Evolutionary conservation across 2,113 vertebrate species (phyloP).

Genomic region (Melospiza georgiana): DNA sequence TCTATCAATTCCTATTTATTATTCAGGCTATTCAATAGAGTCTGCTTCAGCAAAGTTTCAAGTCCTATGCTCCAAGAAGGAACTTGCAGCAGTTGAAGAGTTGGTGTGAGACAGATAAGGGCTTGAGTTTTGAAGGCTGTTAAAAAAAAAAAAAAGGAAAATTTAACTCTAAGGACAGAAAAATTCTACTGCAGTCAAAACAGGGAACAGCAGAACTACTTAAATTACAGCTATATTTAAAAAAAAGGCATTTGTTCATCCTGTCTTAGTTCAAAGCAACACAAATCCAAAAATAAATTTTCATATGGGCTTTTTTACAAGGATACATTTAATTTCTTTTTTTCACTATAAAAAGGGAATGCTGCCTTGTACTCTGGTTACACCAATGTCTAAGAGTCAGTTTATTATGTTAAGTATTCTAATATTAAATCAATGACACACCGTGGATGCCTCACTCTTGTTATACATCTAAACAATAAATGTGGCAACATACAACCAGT

Average conservation of each 20-base stretch:
- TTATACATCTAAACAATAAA: neutral
- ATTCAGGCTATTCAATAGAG: neutral
- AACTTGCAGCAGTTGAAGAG: neutral
- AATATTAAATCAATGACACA: neutral
- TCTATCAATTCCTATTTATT: neutral
- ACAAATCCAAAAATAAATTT: neutral
- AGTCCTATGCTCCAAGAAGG: neutral
- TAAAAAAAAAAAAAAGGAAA: neutral
- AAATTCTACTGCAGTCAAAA: neutral
- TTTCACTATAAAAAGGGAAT: neutral
- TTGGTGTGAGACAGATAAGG: neutral
- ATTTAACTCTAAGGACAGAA: neutral
- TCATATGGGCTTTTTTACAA: neutral
- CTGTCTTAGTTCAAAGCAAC: neutral
- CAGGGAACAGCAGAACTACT: neutral
- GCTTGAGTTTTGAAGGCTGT: neutral
- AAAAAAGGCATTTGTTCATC: neutral
- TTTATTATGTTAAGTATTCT: neutral
- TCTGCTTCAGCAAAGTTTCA: neutral
- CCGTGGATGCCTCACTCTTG: neutral
- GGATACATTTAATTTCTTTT: neutral
- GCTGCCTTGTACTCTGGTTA: neutral
- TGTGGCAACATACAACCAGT: neutral
- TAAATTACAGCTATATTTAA: neutral
- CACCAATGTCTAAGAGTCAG: neutral